Percentiles rank a stretch among this genome's conserved stretches.
Conservation (phyloP, 2,797 vertebrate genomes). For the Mormyrus hasselquistii region DNA sequence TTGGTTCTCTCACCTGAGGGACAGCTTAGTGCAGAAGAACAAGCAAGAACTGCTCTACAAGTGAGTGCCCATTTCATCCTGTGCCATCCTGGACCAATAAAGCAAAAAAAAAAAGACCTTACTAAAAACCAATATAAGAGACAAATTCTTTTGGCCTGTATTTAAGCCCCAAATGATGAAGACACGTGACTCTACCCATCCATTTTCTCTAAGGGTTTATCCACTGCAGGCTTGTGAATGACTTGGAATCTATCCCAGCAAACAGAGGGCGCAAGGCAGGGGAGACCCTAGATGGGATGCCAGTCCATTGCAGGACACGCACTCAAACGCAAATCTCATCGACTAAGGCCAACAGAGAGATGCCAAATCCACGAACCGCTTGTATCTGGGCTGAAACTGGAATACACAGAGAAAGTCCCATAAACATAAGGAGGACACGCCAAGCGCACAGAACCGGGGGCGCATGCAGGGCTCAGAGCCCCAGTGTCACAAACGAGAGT, state of each 20-base stretch:
- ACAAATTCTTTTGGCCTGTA: not conserved
- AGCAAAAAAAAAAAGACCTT: not conserved
- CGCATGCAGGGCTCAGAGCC: not conserved
- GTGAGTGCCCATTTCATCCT: not conserved
- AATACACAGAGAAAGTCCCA: not conserved
- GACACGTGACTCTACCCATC: not conserved
- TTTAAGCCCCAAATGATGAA: not conserved
- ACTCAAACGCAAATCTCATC: not conserved
- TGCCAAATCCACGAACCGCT: not conserved
- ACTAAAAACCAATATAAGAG: not conserved
- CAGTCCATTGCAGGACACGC: not conserved
- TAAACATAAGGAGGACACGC: not conserved
- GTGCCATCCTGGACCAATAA: not conserved
- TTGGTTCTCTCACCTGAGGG: not conserved
- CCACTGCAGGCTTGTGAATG: not conserved
- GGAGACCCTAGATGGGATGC: conserved; percentile 2
- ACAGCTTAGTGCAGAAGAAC: not conserved
- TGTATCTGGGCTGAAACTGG: not conserved
- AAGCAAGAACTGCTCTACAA: not conserved
- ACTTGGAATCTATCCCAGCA: not conserved
- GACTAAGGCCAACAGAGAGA: not conserved
- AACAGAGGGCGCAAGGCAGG: not conserved
- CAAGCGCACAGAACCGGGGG: not conserved
- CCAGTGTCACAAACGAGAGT: not conserved
- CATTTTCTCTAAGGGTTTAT: not conserved